Evolutionary conservation across 1,140 invertebrate genomes (phyloP), one percentile per base, ranked within the genome.

Genomic region (Drosophila obscura): DNA sequence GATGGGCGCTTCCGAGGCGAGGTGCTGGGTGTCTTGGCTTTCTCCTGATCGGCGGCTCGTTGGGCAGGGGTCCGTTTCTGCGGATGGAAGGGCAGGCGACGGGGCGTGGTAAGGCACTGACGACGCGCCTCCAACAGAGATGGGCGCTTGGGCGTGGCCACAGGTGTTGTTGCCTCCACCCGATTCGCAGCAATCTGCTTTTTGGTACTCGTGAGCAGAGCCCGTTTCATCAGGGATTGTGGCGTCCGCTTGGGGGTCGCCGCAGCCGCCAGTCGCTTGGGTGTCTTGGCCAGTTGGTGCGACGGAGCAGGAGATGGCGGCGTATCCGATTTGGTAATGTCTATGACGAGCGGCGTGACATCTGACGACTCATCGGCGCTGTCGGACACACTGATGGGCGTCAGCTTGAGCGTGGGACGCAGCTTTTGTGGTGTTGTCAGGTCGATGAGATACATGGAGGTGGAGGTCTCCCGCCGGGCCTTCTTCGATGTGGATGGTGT

Each of bases 401-500:
- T 66, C 0, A 72, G 71, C 16, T 63, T 83, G n/a, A 44, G 45
- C 0, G 77, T 66, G 1, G 72, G 67, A 7, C 75, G 67, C 4
- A 87, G 50, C 19, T 57, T 73, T n/a, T 69, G 75, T 2, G 90
- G 90, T 6, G 90, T 91, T n/a, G 90, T 91, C 26, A 91, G 52
- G 57, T 91, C 90, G 19, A 91, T 75, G 13, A 91, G 16, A 79
- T 62, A 76, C 90, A 91, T 91, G 5, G 90, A 90, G 1, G 84
- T 91, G 5, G 90, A 90, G 1, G 84, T 73, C 41, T 61, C 65
- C 19, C 61, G 71, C 31, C 55, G 66, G 44, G 16, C 41, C 49
- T 81, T 89, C 11, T 75, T 77, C 4, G 90, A 91, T 19, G 90
- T 91, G 5, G 89, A 80, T 8, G 90, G 90, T 15, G 90, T 91